phyloP scores from a whole-genome alignment of 2,113 vertebrate genomes.

The Sceloporus undulatus region DNA sequence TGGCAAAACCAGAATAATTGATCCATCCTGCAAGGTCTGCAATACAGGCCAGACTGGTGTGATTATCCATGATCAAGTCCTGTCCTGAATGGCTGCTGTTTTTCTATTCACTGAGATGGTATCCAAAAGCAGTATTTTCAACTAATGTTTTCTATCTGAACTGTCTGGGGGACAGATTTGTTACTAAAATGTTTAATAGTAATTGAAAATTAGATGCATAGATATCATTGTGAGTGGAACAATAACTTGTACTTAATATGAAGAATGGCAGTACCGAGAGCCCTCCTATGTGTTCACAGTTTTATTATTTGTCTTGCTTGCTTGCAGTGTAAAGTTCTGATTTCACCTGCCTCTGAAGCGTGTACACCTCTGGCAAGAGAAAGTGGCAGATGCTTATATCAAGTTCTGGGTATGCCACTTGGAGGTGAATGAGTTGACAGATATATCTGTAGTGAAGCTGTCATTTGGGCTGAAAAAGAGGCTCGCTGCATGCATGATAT shows the following conservation, averaged over 20 bases:
- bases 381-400: slow-evolving; percentile 49
- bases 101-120: too few species aligned
- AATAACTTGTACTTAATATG: neutral
- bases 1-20: too few species aligned
- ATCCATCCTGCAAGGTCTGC: too few species aligned
- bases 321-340: slow-evolving; percentile 5
- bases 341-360: slow-evolving; percentile 21
- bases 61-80: too few species aligned
- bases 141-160: neutral
- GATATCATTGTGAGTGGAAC: neutral
- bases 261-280: neutral
- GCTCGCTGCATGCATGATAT: slow-evolving; percentile 36
- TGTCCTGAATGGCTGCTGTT: too few species aligned
- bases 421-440: slow-evolving; percentile 37
- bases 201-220: neutral
- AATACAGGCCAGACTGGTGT: too few species aligned
- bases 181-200: neutral
- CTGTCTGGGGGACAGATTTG: neutral
- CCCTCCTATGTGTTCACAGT: neutral
- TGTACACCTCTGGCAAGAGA: slow-evolving; percentile 20
- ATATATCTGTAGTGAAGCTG: slow-evolving; percentile 50
- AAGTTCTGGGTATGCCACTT: slow-evolving; percentile 41
- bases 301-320: neutral
- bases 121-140: too few species aligned
- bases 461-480: slow-evolving; percentile 32